A percentile compares a stretch with the other conserved stretches of the same genome.
These are phyloP conservation scores for Sternotherus odoratus DNA, from an alignment of 2,797 vertebrate species.

Conservation along the genomic window DNA sequence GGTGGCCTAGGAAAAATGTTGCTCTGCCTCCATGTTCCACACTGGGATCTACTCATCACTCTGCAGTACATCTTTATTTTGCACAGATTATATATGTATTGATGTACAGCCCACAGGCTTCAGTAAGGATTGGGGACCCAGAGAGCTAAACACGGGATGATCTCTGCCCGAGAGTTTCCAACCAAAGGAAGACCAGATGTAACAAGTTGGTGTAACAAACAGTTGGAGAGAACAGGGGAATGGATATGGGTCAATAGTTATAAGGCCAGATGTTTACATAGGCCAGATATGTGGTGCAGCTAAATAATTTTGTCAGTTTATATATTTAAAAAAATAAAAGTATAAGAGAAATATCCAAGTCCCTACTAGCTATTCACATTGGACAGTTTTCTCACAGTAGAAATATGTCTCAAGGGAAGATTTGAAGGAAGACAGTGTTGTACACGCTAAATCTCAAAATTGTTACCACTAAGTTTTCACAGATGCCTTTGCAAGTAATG, in stretches of 20 bases:
- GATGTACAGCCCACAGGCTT: neutral
- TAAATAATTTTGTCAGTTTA: neutral
- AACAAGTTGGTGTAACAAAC: conserved; percentile 42
- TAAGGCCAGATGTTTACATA: conserved; percentile 41
- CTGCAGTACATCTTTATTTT: neutral
- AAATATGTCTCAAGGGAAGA: neutral
- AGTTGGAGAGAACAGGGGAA: conserved; percentile 3
- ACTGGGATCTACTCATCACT: neutral
- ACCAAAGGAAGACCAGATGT: neutral
- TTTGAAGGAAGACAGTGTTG: neutral
- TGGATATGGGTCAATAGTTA: conserved; percentile 19
- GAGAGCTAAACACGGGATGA: conserved; percentile 25
- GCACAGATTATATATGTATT: neutral
- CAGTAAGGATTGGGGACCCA: neutral
- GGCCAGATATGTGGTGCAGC: conserved; percentile 2
- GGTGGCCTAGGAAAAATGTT: neutral
- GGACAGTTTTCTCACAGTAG: neutral
- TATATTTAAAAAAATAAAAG: neutral
- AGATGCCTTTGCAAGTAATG: neutral
- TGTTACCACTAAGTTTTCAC: neutral
- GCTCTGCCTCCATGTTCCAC: neutral
- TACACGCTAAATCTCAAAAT: neutral
- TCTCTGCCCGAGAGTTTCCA: neutral
- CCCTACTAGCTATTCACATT: neutral
- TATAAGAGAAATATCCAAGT: neutral